A percentile compares a stretch with the other conserved stretches of the same genome.
Evolutionary conservation across 1,140 invertebrate species (phyloP).

Genomic region (Chironomus tepperi): DNA sequence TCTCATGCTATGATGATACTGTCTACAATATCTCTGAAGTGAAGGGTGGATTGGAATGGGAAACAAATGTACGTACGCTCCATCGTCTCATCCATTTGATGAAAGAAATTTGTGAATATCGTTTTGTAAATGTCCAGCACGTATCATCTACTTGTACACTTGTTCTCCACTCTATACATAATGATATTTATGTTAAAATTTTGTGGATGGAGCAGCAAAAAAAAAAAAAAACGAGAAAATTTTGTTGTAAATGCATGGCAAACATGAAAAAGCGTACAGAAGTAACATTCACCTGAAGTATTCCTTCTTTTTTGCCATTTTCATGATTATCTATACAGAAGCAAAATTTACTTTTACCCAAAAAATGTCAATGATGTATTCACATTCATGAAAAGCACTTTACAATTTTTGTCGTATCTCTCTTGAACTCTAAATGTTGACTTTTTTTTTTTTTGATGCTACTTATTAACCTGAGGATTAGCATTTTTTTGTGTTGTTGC

Average conservation of each 20-base stretch:
- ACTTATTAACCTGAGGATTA: constrained; percentile 5
- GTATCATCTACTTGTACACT: background rate
- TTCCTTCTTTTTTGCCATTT: background rate
- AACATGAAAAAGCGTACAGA: background rate
- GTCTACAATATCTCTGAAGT: background rate
- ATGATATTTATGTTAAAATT: constrained; percentile 15
- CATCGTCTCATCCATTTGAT: background rate
- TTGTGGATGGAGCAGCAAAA: background rate
- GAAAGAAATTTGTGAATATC: constrained; percentile 13
- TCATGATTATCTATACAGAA: background rate
- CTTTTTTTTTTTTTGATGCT: background rate
- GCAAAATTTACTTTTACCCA: background rate
- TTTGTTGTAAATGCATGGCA: background rate
- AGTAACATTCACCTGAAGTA: background rate
- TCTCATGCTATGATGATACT: background rate
- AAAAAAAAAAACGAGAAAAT: background rate
- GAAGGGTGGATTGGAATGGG: too few species aligned
- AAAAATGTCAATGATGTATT: constrained; percentile 15
- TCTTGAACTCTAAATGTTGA: background rate
- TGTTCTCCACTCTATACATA: background rate
- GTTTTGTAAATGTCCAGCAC: constrained; percentile 6
- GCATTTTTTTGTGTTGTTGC: background rate
- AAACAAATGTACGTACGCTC: background rate
- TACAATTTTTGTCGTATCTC: too few species aligned
- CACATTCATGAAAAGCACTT: background rate